Evolutionary conservation across 2,113 vertebrate genomes (phyloP).

Genomic region (Centrocercus urophasianus): DNA sequence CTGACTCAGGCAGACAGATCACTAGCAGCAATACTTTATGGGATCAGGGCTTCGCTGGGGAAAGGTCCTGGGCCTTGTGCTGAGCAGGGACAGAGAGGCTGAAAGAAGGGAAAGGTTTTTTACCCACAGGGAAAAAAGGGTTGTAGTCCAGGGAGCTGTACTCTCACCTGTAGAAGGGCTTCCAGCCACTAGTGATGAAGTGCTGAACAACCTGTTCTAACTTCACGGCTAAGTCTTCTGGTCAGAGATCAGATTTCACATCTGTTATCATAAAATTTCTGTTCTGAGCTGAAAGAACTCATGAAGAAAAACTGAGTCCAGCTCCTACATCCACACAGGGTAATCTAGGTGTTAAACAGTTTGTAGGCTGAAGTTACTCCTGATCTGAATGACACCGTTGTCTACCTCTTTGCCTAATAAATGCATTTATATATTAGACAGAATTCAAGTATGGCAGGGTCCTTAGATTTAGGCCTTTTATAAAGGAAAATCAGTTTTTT

Average conservation of each 20-base stretch:
- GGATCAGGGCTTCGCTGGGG: no score
- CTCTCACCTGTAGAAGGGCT: fast-evolving
- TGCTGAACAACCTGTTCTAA: background rate
- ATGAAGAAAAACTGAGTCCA: background rate
- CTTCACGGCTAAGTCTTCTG: background rate
- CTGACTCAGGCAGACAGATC: background rate
- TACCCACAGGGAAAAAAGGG: fast-evolving
- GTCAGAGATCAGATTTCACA: fast-evolving
- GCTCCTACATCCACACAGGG: background rate
- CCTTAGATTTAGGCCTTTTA: background rate
- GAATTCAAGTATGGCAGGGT: background rate
- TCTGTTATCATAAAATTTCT: background rate
- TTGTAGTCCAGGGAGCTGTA: background rate
- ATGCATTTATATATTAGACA: background rate
- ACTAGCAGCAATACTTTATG: fast-evolving
- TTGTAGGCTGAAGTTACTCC: background rate
- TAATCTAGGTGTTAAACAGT: background rate
- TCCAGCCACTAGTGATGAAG: background rate
- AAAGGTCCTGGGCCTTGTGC: background rate
- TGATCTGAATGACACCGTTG: background rate
- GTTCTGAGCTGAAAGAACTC: background rate
- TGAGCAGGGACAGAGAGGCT: background rate
- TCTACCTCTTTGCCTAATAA: background rate
- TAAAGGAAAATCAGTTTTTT: background rate
- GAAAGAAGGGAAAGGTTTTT: background rate